Conservation (phyloP, 2,888 invertebrate genomes). For the Erebia palarica region DNA sequence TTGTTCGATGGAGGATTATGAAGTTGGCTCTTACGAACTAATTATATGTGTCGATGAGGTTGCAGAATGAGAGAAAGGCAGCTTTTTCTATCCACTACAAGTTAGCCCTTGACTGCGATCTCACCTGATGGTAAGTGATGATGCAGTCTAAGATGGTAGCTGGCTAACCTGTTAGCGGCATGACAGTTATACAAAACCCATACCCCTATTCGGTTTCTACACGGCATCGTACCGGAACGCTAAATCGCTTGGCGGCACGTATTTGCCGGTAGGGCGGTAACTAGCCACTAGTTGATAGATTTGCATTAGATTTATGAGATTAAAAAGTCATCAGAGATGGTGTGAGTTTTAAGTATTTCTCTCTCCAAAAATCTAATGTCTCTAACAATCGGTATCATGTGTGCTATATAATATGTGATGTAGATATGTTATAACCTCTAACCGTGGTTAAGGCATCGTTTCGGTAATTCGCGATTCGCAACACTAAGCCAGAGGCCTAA, state of each 20-base stretch:
- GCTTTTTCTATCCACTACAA: neutral
- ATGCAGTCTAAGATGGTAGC: too few relatives aligned
- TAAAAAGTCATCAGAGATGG: neutral
- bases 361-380: too few relatives aligned
- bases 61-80: constrained; percentile 59
- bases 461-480: constrained; percentile 76
- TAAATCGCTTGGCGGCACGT: too few relatives aligned
- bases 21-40: constrained; percentile 70
- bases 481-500: constrained; percentile 62
- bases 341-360: too few relatives aligned
- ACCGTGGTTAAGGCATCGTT: constrained; percentile 46
- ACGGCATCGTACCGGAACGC: too few relatives aligned
- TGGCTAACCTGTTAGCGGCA: too few relatives aligned
- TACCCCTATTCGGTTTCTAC: too few relatives aligned
- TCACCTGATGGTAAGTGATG: too few relatives aligned
- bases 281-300: neutral
- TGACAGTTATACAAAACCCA: too few relatives aligned
- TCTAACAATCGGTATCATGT: too few relatives aligned
- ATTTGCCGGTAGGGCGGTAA: too few relatives aligned
- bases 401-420: neutral
- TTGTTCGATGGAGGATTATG: constrained; percentile 69
- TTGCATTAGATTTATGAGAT: neutral
- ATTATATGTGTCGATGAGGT: constrained; percentile 74
- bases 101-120: too few relatives aligned
- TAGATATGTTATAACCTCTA: constrained; percentile 16